Base-by-base conservation (phyloP, 2,797 vertebrate species). In the Protosalanx chinensis region DNA sequence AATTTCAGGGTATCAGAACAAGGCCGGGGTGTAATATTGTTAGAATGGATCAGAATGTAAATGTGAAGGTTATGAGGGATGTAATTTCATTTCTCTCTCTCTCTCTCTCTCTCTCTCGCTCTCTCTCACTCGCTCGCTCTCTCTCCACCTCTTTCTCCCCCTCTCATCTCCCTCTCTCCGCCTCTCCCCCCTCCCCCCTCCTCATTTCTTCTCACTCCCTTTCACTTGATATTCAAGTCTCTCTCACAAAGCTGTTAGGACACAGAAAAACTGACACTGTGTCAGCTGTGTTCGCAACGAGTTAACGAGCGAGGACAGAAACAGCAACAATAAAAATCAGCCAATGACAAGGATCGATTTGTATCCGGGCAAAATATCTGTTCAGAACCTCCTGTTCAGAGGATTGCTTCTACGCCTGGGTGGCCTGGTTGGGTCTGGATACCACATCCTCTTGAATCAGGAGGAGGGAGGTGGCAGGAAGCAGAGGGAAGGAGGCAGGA, bases 181-280 rank as follows among this genome's bases (percentile, higher is more conserved):
- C 7, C 60, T 33, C 59, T 12, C n/a, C 13, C 58, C 2, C n/a
- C 13, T 33, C 18, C 15, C 18, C 16, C 20, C 61, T n/a, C 15
- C 30, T 29, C 12, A 1, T 15, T 46, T 51, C 41, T 68, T 59
- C 58, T 27, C 20, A 23, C 7, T 29, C 12, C 30, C 65, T 30
- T 18, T 32, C 46, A 5, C 49, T 30, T 46, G 10, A 32, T 70
- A 53, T 71, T 68, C 80, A 12, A 37, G 37, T 41, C 37, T 41
- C 37, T 41, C 37, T 41, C 16, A 4, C 51, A n/a, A 53, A 6
- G 51, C 51, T n/a, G 15, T 53, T 16, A 53, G 51, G 51, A n/a
- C 7, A 41, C 37, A 53, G 18, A 18, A 53, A n/a, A 16, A 51
- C 4, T 3, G 16, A 15, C 15, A n/a, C 51, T 16, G 51, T 53